Base-by-base conservation (phyloP, 2,797 vertebrate genomes). In the Poeciliopsis turneri region DNA sequence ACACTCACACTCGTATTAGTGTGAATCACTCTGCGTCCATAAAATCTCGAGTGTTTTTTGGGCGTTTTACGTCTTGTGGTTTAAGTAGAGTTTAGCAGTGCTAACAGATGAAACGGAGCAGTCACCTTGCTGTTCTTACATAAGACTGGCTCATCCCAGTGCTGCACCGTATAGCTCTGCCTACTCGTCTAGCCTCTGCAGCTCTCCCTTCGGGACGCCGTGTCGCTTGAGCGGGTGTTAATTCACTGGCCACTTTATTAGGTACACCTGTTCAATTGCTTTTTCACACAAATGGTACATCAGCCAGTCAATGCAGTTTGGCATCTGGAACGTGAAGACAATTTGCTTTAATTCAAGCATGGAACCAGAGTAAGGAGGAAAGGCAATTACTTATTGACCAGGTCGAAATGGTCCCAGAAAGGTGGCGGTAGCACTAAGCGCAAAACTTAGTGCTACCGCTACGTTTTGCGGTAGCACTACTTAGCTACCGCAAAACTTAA, bases 31-130 rank as follows among this genome's bases (percentile, higher is more conserved):
- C 74, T 46, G 61, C 43, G 47, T 39, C 70, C 57, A 13, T 69
- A 1, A 5, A 75, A 49, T 79, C 53, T 72, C 2, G 0, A 36
- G 77, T 81, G 75, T 82, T 47, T 84, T 59, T 57, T 20, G 68
- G 28, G n/a, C 74, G 0, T 76, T 64, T 73, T 55, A 36, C 87
- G 83, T 53, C 46, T 81, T 68, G 74, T 69, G 79, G 84, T 85
- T 88, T 88, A 87, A 90, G 86, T 82, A 76, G 88, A 82, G 88
- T 87, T 89, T 90, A 83, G 83, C 25, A 0, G 61, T 61, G 73
- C 84, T 81, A 83, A 88, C 78, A 76, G 83, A 84, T 81, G 76
- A 75, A 79, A 78, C 43, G 23, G 78, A 81, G 84, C 82, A 86
- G 87, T 88, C 81, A 90, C 74, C 77, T 72, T 25, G 2, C 76